These are phyloP conservation scores for Argyresthia albistria DNA, from an alignment of 2,888 invertebrate genomes.

Conservation along the genomic window DNA sequence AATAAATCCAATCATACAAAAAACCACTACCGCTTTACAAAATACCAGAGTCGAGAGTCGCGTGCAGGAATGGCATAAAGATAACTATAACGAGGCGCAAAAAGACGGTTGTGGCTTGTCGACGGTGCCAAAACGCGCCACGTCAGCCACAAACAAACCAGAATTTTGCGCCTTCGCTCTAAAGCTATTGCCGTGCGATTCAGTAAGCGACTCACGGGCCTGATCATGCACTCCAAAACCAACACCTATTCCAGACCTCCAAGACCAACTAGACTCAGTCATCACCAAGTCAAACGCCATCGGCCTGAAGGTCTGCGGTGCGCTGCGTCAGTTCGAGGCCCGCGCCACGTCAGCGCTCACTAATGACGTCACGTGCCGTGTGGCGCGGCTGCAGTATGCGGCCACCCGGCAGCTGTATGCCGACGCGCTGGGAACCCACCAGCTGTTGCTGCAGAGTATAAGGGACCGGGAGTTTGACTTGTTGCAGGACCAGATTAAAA, in stretches of 20 bases:
- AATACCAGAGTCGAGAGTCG: too few species aligned
- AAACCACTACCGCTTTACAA: too few species aligned
- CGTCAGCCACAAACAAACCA: too few species aligned
- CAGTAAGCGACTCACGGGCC: too few species aligned
- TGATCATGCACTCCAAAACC: background rate
- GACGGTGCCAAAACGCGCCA: too few species aligned
- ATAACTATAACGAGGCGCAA: too few species aligned
- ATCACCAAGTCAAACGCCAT: constrained; percentile 65
- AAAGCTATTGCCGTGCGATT: too few species aligned
- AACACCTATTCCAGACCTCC: constrained; percentile 52
- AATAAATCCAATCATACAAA: too few species aligned
- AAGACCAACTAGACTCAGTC: constrained; percentile 73
- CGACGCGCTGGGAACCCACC: constrained; percentile 64
- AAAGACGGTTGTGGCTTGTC: too few species aligned
- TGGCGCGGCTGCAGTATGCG: constrained; percentile 58
- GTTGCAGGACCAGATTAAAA: constrained; percentile 68
- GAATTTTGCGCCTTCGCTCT: too few species aligned
- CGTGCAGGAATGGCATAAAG: too few species aligned
- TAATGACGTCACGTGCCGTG: constrained; percentile 34
- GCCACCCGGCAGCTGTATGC: constrained; percentile 52
- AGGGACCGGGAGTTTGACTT: constrained; percentile 63
- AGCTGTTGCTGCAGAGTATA: constrained; percentile 61
- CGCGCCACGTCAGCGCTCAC: constrained; percentile 20
- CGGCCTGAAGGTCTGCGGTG: constrained; percentile 64
- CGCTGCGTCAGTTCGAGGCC: constrained; percentile 62